These are phyloP conservation scores for Petrocephalus sullivani DNA, from an alignment of 2,797 vertebrate genomes.

Conservation along the genomic window DNA sequence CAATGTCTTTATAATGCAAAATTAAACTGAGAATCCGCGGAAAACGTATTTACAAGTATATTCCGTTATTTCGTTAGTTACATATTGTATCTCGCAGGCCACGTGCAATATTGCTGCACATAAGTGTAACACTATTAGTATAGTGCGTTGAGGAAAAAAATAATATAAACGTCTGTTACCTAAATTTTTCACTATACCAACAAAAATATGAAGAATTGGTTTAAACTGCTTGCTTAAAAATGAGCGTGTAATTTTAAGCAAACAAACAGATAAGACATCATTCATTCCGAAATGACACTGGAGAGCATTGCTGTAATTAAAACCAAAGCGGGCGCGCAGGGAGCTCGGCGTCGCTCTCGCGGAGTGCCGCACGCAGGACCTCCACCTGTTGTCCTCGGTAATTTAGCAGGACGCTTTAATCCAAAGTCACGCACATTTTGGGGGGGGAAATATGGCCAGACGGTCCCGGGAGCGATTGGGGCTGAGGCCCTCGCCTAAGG, in stretches of 20 bases:
- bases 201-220: not conserved
- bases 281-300: not conserved
- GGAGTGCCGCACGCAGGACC: not conserved
- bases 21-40: not conserved
- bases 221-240: not conserved
- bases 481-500: not conserved
- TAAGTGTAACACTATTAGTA: not conserved
- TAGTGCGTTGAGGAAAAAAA: not conserved
- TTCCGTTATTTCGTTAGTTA: not conserved
- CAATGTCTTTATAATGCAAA: conserved; percentile 5
- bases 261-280: not conserved
- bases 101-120: not conserved
- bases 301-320: not conserved
- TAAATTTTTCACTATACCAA: not conserved
- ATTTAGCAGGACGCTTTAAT: not conserved
- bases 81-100: not conserved
- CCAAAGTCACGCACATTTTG: not conserved
- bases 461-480: not conserved
- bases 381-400: not conserved
- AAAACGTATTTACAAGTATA: not conserved
- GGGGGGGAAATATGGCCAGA: not conserved
- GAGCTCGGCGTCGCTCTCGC: not conserved
- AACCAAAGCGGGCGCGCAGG: not conserved
- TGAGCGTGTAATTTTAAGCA: not conserved
- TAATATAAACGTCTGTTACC: not conserved